Conservation (phyloP, 2,113 vertebrate genomes). For the Aramus guarauna region DNA sequence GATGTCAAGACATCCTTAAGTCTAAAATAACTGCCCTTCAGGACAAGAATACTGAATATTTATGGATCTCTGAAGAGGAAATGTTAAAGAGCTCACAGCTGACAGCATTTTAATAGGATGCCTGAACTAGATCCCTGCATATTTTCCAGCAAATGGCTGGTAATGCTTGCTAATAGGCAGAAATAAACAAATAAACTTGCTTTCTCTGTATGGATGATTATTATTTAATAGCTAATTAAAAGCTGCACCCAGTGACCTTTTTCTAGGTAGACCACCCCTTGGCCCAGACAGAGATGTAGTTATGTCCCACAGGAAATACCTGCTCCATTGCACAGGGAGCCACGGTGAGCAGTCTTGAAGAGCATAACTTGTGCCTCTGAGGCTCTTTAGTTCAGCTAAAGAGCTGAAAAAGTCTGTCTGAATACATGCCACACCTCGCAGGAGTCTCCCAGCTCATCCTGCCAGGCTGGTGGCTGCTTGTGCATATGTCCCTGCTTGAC, state of each 20-base stretch:
- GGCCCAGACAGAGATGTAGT: neutral
- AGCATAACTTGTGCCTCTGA: neutral
- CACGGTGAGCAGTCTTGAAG: neutral
- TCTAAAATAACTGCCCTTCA: neutral
- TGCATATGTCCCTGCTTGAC: accelerated
- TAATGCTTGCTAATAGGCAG: neutral
- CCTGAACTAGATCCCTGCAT: neutral
- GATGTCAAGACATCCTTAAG: neutral
- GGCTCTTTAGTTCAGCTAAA: neutral
- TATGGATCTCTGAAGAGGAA: neutral
- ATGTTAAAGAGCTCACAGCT: neutral
- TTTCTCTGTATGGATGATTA: neutral
- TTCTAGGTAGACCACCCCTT: neutral
- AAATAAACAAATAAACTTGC: neutral
- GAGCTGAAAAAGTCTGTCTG: neutral
- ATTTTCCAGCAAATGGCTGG: neutral
- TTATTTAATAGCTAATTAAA: neutral
- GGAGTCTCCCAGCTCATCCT: neutral
- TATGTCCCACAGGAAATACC: neutral
- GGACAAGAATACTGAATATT: slow-evolving; percentile 23
- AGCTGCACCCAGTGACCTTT: neutral
- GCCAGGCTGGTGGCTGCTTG: neutral
- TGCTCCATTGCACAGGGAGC: neutral
- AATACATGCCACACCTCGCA: neutral
- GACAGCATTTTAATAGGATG: slow-evolving; percentile 2